Percentiles rank a stretch among this genome's conserved stretches.
phyloP scores from a whole-genome alignment of 2,888 invertebrate species.

The Parapristionchus giblindavisi region DNA sequence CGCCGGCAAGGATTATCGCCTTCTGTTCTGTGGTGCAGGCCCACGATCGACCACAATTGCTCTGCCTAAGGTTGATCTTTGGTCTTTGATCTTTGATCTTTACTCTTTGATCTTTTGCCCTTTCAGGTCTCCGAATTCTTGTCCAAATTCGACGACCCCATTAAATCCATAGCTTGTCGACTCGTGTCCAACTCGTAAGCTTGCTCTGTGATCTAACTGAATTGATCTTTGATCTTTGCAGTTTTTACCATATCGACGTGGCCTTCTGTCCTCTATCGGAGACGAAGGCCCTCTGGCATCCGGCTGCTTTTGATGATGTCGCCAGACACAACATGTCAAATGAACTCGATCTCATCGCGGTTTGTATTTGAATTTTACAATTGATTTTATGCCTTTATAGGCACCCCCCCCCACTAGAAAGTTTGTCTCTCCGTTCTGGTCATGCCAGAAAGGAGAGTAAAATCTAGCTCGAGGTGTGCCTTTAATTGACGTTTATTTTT shows the following conservation, averaged over 20 bases:
- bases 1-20: slow-evolving; percentile 48
- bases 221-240: slow-evolving; percentile 12
- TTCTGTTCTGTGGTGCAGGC: slow-evolving; percentile 63
- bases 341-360: slow-evolving; percentile 57
- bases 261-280: slow-evolving; percentile 66
- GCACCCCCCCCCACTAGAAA: not conserved
- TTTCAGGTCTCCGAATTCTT: slow-evolving; percentile 17
- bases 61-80: slow-evolving; percentile 46
- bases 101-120: too few relatives aligned
- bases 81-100: too few relatives aligned
- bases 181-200: slow-evolving; percentile 55
- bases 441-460: too few relatives aligned
- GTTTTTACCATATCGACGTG: slow-evolving; percentile 68
- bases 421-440: too few relatives aligned
- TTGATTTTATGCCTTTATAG: not conserved
- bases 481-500: not conserved
- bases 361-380: slow-evolving; percentile 29
- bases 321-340: slow-evolving; percentile 60
- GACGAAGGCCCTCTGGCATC: slow-evolving; percentile 57
- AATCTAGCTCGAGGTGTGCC: not conserved
- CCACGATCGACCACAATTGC: slow-evolving; percentile 61
- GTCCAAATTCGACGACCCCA: slow-evolving; percentile 10
- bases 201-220: slow-evolving; percentile 41
- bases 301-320: slow-evolving; percentile 58
- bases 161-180: slow-evolving; percentile 48